Base-by-base conservation (phyloP, 2,113 vertebrate species). In the Brachyhypopomus occidentalis region DNA sequence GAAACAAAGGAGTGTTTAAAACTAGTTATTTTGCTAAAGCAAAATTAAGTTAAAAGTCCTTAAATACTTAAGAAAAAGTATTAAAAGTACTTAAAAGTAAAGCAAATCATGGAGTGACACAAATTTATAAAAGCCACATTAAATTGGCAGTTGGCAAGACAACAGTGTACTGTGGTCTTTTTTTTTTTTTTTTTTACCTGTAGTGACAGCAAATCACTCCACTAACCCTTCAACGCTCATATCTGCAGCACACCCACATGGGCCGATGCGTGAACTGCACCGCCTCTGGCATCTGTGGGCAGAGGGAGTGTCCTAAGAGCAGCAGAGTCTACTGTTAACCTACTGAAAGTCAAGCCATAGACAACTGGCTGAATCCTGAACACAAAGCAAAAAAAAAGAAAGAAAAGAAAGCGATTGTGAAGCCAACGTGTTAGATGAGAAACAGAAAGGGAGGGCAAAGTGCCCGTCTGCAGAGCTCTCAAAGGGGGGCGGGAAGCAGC, bases 401-500 rank as follows among this genome's bases (percentile, higher is more conserved):
- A 30, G 3, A 30, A 30, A 30, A 17, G 17, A 55, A 56, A 23
- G 41, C 66, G 14, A 55, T 74, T 72, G 70, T 63, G 48, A 70
- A 74, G 22, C 72, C 22, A 52, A n/a, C 30, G 60, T 36, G 20
- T 2, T 62, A 62, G 8, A 17, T 77, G 70, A 74, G 45, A 16
- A 6, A 84, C n/a, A 75, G 45, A 71, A 52, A 62, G 48, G 30
- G 12, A 45, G 87, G 62, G 66, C 70, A 75, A 79, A 45, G 71
- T 69, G 45, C 41, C 55, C 81, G 58, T 72, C 64, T 25, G 69
- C 2, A 14, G 45, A 78, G 82, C 72, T 74, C 30, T 25, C 55
- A 3, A 7, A 66, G 9, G 63, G 56, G 56, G 52, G 22, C 16
- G 58, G 67, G 8, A 58, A 78, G 9, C 14, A 70, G 73, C 93